Base-by-base conservation (phyloP, 2,113 vertebrate genomes). In the Thinocorus orbignyianus region DNA sequence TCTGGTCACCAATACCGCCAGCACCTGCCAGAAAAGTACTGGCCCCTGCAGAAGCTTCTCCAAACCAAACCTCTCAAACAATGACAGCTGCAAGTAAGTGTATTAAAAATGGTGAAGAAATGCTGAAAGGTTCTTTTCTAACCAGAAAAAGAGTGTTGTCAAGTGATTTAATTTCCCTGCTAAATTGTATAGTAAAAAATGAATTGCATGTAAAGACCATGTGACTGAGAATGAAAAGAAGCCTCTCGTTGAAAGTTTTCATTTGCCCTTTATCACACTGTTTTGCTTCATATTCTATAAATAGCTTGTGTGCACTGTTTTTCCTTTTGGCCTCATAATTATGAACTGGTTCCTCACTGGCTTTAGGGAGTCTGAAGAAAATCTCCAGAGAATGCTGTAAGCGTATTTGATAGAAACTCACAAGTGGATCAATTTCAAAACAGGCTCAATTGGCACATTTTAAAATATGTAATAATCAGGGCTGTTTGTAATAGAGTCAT, bases 281-380 rank as follows among this genome's bases (percentile, higher is more conserved):
- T 84, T 95, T 97, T 88, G 71, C 58, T 95, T 95, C 94, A 55
- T 81, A 62, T 80, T 74, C 95, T 97, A 97, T 97, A 97, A 98
- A 98, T 97, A 97, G 90, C 46, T 55, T 26, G 0, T 57, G 70
- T 88, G 88, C 74, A 57, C 88, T 92, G 76, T 64, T 97, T 97
- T 96, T 95, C 90, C 91, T 96, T 96, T 96, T 86, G 86, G 78
- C 87, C 86, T 97, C 74, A 11, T 93, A 95, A 91, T 92, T 92
- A 83, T 79, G 93, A 86, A 89, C 83, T 68, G 79, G 73, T 88
- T 96, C 91, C 89, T 96, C 79, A 65, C 94, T 90, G 81, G 96
- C 91, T 97, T 86, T 79, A 35, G 37, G 74, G 44, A 84, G 71
- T 23, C 73, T 92, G 64, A 81, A 79, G 61, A 77, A 94, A 94